These are phyloP conservation scores for Thaumatotibia leucotreta DNA, from an alignment of 1,140 invertebrate species.

Conservation along the genomic window DNA sequence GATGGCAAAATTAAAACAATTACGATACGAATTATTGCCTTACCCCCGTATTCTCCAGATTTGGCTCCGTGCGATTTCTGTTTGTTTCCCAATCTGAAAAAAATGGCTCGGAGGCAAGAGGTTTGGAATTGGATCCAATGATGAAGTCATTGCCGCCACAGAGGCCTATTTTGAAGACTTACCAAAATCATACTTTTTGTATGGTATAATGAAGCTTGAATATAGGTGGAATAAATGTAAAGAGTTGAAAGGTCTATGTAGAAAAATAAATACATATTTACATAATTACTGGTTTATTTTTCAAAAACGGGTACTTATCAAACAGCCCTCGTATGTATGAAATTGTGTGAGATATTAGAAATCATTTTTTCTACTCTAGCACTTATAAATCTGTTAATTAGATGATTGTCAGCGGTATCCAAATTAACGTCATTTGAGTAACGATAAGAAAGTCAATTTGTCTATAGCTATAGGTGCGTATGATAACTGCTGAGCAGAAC, in stretches of 20 bases:
- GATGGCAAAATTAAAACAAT: constrained; percentile 32
- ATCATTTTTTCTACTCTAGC: no score
- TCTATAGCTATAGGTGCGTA: no score
- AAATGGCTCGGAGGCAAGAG: constrained; percentile 32
- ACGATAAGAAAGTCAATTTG: no score
- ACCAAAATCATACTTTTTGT: constrained; percentile 46
- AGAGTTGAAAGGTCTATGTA: constrained; percentile 34
- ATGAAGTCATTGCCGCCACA: constrained; percentile 29
- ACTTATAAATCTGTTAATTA: no score
- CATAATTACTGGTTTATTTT: constrained; percentile 26
- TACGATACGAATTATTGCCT: constrained; percentile 37
- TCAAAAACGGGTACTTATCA: neutral
- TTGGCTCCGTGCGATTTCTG: constrained; percentile 32
- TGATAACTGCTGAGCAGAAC: no score
- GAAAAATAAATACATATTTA: constrained; percentile 31
- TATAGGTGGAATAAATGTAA: constrained; percentile 55
- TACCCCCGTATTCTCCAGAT: constrained; percentile 42
- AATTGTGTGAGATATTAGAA: no score
- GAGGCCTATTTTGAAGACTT: constrained; percentile 30
- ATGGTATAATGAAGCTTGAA: constrained; percentile 54
- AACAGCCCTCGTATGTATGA: no score
- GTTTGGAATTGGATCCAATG: constrained; percentile 41
- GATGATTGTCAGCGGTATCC: no score
- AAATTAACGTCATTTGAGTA: no score
- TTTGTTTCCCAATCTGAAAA: constrained; percentile 32